Evolutionary conservation across 2,113 vertebrate genomes (phyloP).

Genomic region (Myrmecophaga tridactyla): DNA sequence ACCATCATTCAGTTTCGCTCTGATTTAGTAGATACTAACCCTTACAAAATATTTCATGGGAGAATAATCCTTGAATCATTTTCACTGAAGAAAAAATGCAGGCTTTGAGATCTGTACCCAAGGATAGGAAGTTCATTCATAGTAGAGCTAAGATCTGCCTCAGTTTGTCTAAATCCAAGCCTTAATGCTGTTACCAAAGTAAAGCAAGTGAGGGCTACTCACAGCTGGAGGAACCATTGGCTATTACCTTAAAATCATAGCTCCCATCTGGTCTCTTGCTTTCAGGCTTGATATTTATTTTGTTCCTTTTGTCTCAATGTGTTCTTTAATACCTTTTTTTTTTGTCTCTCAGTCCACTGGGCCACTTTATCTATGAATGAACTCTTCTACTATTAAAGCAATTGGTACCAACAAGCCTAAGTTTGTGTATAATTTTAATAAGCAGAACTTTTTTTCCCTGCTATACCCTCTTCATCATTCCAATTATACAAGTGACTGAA

Average conservation of each 20-base stretch:
- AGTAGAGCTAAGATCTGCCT: not conserved
- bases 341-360: not conserved
- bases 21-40: not conserved
- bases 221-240: not conserved
- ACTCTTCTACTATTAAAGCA: not conserved
- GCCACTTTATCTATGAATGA: not conserved
- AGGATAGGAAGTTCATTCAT: not conserved
- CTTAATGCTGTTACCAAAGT: not conserved
- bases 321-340: not conserved
- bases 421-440: constrained; percentile 35
- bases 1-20: not conserved
- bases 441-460: not conserved
- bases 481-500: constrained; percentile 25
- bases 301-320: not conserved
- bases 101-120: not conserved
- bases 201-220: not conserved
- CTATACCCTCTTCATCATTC: not conserved
- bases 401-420: not conserved
- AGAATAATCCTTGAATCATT: not conserved
- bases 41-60: not conserved
- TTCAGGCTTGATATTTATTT: not conserved
- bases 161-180: not conserved
- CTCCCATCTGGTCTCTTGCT: not conserved
- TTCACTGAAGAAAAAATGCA: not conserved
- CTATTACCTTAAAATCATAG: not conserved